These are phyloP conservation scores for Agrypnus murinus DNA, from an alignment of 2,888 invertebrate genomes.

Conservation along the genomic window DNA sequence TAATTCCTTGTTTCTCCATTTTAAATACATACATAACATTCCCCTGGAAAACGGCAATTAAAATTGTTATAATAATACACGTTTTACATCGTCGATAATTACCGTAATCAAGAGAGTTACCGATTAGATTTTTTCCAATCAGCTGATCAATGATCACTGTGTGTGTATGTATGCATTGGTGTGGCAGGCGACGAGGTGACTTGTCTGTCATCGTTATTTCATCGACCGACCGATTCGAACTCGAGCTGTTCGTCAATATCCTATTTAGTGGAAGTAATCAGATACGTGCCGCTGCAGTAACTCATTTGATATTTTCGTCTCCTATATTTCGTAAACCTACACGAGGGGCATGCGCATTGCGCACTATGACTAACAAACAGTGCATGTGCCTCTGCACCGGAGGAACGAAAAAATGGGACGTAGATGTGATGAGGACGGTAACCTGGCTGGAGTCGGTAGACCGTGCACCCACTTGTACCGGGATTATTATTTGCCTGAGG, in stretches of 20 bases:
- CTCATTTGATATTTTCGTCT: slow-evolving; percentile 3
- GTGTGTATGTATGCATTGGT: too few relatives aligned
- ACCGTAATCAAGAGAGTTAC: background rate
- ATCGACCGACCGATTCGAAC: too few relatives aligned
- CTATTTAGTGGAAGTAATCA: slow-evolving; percentile 18
- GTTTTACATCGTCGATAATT: slow-evolving; percentile 20
- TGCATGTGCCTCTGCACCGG: slow-evolving; percentile 27
- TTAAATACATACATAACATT: slow-evolving; percentile 5
- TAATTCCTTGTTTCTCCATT: background rate
- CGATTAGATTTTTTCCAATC: slow-evolving; percentile 16
- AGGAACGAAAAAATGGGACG: slow-evolving; percentile 38
- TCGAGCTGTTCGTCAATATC: slow-evolving; percentile 26
- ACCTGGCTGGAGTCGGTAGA: slow-evolving; percentile 50
- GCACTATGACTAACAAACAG: background rate
- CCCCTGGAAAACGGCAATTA: slow-evolving; percentile 20
- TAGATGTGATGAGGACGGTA: slow-evolving; percentile 48
- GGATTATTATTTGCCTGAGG: slow-evolving; percentile 43
- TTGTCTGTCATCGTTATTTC: too few relatives aligned
- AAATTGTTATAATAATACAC: background rate
- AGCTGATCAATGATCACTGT: slow-evolving; percentile 25
- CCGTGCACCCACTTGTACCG: slow-evolving; percentile 50
- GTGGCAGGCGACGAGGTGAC: too few relatives aligned
- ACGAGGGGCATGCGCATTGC: slow-evolving; percentile 6
- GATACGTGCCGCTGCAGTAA: slow-evolving; percentile 23
- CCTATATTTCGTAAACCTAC: slow-evolving; percentile 6